phyloP scores from a whole-genome alignment of 2,888 invertebrate species.

The Drosophila multiciliata region DNA sequence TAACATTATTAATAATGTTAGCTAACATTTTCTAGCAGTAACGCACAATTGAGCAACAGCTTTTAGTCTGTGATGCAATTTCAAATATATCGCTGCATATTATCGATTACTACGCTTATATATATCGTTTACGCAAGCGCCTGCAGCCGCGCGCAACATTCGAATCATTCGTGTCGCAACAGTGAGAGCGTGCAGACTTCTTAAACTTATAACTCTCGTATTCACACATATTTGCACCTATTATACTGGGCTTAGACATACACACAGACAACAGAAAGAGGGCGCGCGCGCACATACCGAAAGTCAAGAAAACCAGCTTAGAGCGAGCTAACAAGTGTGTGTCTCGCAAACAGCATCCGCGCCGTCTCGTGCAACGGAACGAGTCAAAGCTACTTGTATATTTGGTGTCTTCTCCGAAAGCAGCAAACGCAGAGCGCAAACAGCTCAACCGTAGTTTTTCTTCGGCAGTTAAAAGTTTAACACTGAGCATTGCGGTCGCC shows the following conservation, averaged over 20 bases:
- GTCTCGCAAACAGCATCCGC: conserved; percentile 71
- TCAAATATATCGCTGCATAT: not conserved
- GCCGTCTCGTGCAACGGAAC: conserved; percentile 65
- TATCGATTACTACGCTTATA: conserved; percentile 19
- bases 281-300: conserved; percentile 48
- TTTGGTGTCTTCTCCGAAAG: conserved; percentile 51
- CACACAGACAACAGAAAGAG: conserved; percentile 35
- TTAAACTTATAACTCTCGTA: conserved; percentile 16
- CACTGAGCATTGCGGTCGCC: conserved; percentile 25
- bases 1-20: conserved; percentile 1
- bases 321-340: conserved; percentile 75
- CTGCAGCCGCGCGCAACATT: conserved; percentile 35
- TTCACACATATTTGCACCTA: conserved; percentile 24
- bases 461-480: conserved; percentile 44
- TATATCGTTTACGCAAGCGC: conserved; percentile 32
- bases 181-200: conserved; percentile 56
- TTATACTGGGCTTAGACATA: conserved; percentile 65
- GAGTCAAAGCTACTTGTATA: conserved; percentile 66
- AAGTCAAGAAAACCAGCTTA: conserved; percentile 66
- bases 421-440: conserved; percentile 52
- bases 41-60: conserved; percentile 11
- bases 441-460: conserved; percentile 44
- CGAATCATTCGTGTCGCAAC: conserved; percentile 62
- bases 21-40: not conserved
- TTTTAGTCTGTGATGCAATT: conserved; percentile 13